Conservation (phyloP, 1,140 invertebrate species). For the Drosophila ficusphila region DNA sequence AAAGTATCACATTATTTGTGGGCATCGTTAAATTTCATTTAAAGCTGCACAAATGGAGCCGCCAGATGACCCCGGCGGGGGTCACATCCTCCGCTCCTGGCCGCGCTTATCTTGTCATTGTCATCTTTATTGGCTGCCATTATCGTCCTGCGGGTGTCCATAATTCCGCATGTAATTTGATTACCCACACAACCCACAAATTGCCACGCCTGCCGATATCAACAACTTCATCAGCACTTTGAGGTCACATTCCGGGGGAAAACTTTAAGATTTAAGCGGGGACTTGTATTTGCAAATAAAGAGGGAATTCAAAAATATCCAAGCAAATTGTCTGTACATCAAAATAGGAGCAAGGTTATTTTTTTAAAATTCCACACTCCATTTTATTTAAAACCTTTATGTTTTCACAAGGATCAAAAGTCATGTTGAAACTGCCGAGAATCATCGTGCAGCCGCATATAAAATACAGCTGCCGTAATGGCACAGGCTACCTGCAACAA, state of each 20-base stretch:
- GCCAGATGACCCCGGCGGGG: slow-evolving; percentile 28
- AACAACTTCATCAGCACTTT: slow-evolving; percentile 46
- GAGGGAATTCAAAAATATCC: too few relatives aligned
- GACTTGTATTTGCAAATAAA: background rate
- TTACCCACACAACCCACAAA: slow-evolving; percentile 57
- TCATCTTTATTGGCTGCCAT: slow-evolving; percentile 77
- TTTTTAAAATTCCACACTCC: too few relatives aligned
- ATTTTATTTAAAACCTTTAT: too few relatives aligned
- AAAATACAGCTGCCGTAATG: background rate
- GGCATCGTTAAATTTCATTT: slow-evolving; percentile 80
- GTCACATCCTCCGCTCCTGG: slow-evolving; percentile 26
- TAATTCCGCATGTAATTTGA: slow-evolving; percentile 74
- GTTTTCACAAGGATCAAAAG: background rate
- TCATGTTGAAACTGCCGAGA: too few relatives aligned
- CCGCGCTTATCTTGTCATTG: slow-evolving; percentile 72
- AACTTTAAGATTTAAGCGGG: slow-evolving; percentile 8
- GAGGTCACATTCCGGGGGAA: background rate
- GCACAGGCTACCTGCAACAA: background rate
- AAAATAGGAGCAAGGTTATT: too few relatives aligned
- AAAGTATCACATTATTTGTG: slow-evolving; percentile 79
- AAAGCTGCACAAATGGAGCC: slow-evolving; percentile 39
- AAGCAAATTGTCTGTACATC: too few relatives aligned
- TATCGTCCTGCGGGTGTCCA: slow-evolving; percentile 71
- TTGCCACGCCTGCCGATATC: slow-evolving; percentile 38
- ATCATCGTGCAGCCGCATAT: background rate